Base-by-base conservation (phyloP, 2,113 vertebrate species). In the Albula goreensis region DNA sequence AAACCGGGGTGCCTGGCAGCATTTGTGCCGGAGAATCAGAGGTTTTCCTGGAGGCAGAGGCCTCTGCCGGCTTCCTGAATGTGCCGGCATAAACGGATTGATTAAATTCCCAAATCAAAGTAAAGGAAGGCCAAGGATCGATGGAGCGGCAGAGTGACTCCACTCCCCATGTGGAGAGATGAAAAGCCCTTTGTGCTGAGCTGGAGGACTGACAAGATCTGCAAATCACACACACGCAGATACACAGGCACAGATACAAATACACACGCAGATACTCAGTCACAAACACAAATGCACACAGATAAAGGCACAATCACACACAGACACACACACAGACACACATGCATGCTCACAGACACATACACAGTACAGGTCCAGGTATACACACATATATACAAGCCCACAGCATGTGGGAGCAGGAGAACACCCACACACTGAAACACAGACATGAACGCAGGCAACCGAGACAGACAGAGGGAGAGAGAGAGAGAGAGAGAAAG, bases 91-190 rank as follows among this genome's bases (percentile, higher is more conserved):
- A 82, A 53, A 86, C 2, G 51, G 56, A 84, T 86, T 83, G 78
- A 86, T 87, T 81, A 85, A 88, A 77, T 85, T 89, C 87, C 53
- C 63, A 83, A 87, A 90, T 90, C 90, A 91, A 91, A 90, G 80
- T 48, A 78, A 57, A 22, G 66, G 60, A 78, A 85, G 78, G 86
- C 70, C 84, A 51, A 80, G 50, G 81, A 87, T 85, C 84, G 87
- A 90, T 87, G 86, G 86, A 88, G 86, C 87, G 81, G 78, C 50
- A n/a, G 83, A 83, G 88, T 74, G 56, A 83, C 85, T 87, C 83
- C 85, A 84, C 81, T 87, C 89, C 82, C 84, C 85, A 85, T 88
- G 87, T 88, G 89, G 78, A 88, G 88, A 89, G 86, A 90, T 88
- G 86, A 88, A 90, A 88, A 90, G 83, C 57, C 77, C 83, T 83